Conservation (phyloP, 2,797 vertebrate genomes). For the Arnoldichthys spilopterus region DNA sequence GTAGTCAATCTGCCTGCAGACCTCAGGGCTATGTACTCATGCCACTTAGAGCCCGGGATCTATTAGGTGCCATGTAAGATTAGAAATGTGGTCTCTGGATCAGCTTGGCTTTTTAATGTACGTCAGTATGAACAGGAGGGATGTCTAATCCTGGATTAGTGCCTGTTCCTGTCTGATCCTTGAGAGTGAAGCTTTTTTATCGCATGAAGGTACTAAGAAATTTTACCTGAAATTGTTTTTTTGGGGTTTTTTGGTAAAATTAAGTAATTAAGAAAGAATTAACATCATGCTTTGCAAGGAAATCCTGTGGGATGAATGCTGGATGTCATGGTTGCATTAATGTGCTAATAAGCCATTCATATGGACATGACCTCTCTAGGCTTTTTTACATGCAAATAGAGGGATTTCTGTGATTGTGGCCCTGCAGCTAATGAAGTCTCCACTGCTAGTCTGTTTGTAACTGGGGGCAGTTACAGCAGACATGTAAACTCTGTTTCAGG, state of each 20-base stretch:
- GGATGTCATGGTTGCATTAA: conserved; percentile 28
- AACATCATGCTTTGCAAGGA: not conserved
- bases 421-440: not conserved
- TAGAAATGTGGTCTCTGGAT: not conserved
- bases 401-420: not conserved
- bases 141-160: conserved; percentile 11
- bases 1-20: not conserved
- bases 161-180: not conserved
- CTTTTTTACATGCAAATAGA: not conserved
- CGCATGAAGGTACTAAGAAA: not conserved
- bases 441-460: not conserved
- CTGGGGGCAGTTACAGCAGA: not conserved
- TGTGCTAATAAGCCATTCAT: conserved; percentile 26
- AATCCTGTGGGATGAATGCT: not conserved
- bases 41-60: not conserved
- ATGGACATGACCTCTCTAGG: conserved; percentile 4
- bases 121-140: not conserved
- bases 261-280: not conserved
- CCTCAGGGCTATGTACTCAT: not conserved
- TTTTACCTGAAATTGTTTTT: not conserved
- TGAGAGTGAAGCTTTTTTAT: not conserved
- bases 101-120: not conserved
- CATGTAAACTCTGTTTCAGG: not conserved
- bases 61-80: not conserved
- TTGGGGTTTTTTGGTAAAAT: too few relatives aligned